phyloP scores from a whole-genome alignment of 1,140 invertebrate genomes.

The Vanessa atalanta region DNA sequence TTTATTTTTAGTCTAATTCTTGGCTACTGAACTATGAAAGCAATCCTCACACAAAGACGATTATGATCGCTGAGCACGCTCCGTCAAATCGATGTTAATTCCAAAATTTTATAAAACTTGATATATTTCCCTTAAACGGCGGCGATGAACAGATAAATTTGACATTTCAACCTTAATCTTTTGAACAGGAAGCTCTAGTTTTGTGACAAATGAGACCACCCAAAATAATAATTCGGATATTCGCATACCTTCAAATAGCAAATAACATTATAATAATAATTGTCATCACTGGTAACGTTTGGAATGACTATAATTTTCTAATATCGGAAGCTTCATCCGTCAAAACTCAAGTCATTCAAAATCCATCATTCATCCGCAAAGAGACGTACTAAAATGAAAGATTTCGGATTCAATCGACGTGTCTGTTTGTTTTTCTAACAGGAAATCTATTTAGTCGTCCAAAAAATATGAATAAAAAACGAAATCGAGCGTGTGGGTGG shows the following conservation, averaged over 20 bases:
- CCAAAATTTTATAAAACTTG: conserved; percentile 60
- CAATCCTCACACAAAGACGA: conserved; percentile 56
- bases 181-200: conserved; percentile 31
- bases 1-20: conserved; percentile 7
- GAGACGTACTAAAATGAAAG: conserved; percentile 63
- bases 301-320: conserved; percentile 41
- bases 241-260: conserved; percentile 18
- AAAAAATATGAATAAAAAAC: conserved; percentile 68
- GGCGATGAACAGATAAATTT: conserved; percentile 67
- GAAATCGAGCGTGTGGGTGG: conserved; percentile 70
- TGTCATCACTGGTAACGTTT: conserved; percentile 38
- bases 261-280: not conserved
- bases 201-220: conserved; percentile 42
- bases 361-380: conserved; percentile 75
- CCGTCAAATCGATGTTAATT: conserved; percentile 66
- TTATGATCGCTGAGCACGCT: conserved; percentile 70
- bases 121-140: conserved; percentile 65
- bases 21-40: conserved; percentile 63
- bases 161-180: conserved; percentile 28
- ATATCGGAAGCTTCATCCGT: conserved; percentile 57
- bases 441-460: conserved; percentile 76
- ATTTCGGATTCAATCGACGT: conserved; percentile 73
- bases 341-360: conserved; percentile 67
- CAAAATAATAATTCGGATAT: conserved; percentile 33
- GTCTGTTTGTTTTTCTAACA: conserved; percentile 78